Evolutionary conservation across 2,797 vertebrate genomes (phyloP), one percentile per base, ranked within the genome.

Genomic region (Eulemur albifrons): DNA sequence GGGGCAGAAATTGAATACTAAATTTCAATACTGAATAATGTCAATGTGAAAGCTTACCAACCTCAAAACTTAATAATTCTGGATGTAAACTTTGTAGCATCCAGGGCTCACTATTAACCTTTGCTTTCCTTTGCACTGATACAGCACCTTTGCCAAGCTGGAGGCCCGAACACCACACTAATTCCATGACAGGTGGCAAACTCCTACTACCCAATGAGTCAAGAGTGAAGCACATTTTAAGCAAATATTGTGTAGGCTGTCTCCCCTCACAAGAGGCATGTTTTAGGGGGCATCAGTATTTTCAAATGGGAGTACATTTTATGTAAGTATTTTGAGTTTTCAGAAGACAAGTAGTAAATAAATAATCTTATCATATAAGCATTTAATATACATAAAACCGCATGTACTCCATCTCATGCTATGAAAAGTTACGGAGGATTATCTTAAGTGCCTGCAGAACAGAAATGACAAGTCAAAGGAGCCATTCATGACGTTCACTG

Each of bases 201-300:
- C 95, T 96, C 95, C 97, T 92, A 94, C 96, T 75, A 79, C 12
- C 17, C 23, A 50, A 13, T 96, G 95, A 95, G 63, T 97, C 96
- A 97, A 57, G 43, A 93, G 40, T 70, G n/a, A 89, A 95, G 18
- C 72, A 83, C 1, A 77, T 83, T 92, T 67, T 63, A 65, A 96
- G 54, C 52, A 73, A 93, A 93, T 95, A 90, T 1, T 57, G 35
- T 93, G 90, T 79, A 85, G 75, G 92, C 10, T 92, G 79, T 40
- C 43, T 76, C 54, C 32, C 18, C 2, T 59, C 32, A 35, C 17
- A 70, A 54, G 59, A 89, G 25, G 12, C 73, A 15, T 85, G 17
- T 35, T 96, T 76, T 65, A 95, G 30, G 6, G 52, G 72, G n/a
- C 59, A 94, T 4, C 12, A 63, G 40, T 75, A 80, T 92, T 97